These are phyloP conservation scores for Sminthurides aquaticus DNA, from an alignment of 2,888 invertebrate genomes.

Conservation along the genomic window DNA sequence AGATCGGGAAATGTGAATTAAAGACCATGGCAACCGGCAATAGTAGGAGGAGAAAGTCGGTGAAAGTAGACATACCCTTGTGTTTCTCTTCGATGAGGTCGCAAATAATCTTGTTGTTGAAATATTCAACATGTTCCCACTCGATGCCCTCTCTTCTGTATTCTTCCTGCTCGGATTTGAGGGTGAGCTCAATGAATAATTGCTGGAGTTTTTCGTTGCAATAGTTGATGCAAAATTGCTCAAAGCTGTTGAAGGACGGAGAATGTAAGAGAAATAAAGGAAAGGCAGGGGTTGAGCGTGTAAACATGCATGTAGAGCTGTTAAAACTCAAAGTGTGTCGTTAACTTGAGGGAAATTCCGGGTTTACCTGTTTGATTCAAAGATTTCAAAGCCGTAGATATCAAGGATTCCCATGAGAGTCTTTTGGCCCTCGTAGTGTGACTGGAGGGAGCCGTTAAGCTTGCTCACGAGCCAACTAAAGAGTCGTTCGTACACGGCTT, in stretches of 20 bases:
- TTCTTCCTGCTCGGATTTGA: conserved; percentile 88
- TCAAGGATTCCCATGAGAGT: conserved; percentile 82
- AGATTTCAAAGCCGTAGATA: conserved; percentile 92
- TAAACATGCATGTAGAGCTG: too few relatives aligned
- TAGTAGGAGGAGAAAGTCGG: neutral
- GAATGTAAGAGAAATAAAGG: too few relatives aligned
- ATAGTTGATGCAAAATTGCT: conserved; percentile 91
- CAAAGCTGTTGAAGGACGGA: conserved; percentile 64
- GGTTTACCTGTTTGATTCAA: conserved; percentile 76
- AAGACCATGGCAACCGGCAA: too few relatives aligned
- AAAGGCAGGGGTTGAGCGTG: too few relatives aligned
- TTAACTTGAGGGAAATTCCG: neutral
- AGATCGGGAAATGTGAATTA: neutral
- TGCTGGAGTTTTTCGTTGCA: conserved; percentile 94
- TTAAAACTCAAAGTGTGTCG: neutral
- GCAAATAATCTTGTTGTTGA: conserved; percentile 89
- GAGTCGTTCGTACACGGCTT: conserved; percentile 81
- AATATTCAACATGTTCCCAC: conserved; percentile 82
- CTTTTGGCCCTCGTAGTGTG: conserved; percentile 53
- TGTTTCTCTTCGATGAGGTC: conserved; percentile 84
- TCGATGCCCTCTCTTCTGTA: conserved; percentile 83
- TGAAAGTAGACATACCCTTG: conserved; percentile 54
- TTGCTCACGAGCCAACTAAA: conserved; percentile 83
- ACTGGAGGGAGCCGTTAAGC: conserved; percentile 67
- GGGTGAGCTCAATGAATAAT: conserved; percentile 80